These are phyloP conservation scores for Sardinella longiceps DNA, from an alignment of 2,797 vertebrate species.

Conservation along the genomic window DNA sequence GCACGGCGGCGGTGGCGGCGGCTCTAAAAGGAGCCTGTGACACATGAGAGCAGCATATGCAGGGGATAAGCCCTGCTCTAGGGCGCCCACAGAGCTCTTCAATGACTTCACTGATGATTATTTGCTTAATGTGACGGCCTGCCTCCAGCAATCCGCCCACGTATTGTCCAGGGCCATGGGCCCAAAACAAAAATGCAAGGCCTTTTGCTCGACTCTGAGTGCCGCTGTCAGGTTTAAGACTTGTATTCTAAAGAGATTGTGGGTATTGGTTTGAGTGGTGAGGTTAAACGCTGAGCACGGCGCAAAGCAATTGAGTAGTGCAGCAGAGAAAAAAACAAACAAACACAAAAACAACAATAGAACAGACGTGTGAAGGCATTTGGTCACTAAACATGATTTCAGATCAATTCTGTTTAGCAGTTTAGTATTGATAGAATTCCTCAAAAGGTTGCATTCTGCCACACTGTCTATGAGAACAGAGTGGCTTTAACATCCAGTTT, in stretches of 20 bases:
- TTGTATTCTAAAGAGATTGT: neutral
- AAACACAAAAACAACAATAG: neutral
- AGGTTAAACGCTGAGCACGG: neutral
- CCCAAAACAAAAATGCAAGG: conserved; percentile 48
- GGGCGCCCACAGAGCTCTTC: conserved; percentile 37
- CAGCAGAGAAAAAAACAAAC: neutral
- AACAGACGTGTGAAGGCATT: neutral
- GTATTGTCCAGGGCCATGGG: conserved; percentile 45
- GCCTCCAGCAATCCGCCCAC: conserved; percentile 40
- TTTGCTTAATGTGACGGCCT: conserved; percentile 39
- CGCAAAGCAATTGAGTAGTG: neutral
- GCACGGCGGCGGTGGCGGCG: too few species aligned
- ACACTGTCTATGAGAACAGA: too few species aligned
- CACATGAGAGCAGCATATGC: conserved; percentile 21
- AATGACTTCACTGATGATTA: conserved; percentile 49
- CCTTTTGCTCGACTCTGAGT: neutral
- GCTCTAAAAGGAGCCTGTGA: conserved; percentile 47
- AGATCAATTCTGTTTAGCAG: neutral
- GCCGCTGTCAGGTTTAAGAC: neutral
- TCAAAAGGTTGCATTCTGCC: neutral
- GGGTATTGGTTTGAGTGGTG: neutral
- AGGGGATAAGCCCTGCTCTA: conserved; percentile 29
- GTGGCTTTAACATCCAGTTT: too few species aligned
- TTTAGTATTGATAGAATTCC: neutral
- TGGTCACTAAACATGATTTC: neutral